These are phyloP conservation scores for Polypedilum pembai DNA, from an alignment of 1,140 invertebrate genomes.

Conservation along the genomic window DNA sequence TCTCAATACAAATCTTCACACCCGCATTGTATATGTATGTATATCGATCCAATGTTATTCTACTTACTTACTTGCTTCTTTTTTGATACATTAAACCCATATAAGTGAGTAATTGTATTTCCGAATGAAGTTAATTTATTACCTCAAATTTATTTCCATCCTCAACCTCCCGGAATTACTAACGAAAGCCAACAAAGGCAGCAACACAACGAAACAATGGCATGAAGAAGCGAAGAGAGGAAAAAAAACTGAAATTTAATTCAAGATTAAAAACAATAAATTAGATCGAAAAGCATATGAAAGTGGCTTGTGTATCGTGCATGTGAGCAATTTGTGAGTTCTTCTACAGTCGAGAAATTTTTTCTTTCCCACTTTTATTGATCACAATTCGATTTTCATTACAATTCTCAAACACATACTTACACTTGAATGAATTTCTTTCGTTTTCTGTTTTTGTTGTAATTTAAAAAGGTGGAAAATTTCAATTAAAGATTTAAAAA, in stretches of 20 bases:
- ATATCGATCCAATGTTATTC: background rate
- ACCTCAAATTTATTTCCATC: slow-evolving; percentile 10
- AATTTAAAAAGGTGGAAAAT: no score
- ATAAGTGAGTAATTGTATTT: slow-evolving; percentile 19
- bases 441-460: no score
- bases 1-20: background rate
- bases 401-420: no score
- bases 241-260: background rate
- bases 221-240: background rate
- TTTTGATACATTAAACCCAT: slow-evolving; percentile 18
- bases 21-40: background rate
- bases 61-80: background rate
- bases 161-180: background rate
- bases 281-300: slow-evolving; percentile 13
- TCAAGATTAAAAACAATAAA: slow-evolving; percentile 19
- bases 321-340: background rate
- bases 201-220: background rate
- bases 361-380: no score
- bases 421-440: no score
- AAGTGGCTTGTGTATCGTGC: slow-evolving; percentile 10
- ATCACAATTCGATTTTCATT: no score
- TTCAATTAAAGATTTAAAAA: no score
- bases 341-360: no score
- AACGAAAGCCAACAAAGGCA: background rate
- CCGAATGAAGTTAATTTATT: slow-evolving; percentile 18